Percentiles rank a stretch among this genome's conserved stretches.
These are phyloP conservation scores for Keiferia lycopersicella DNA, from an alignment of 2,888 invertebrate species.

Conservation along the genomic window DNA sequence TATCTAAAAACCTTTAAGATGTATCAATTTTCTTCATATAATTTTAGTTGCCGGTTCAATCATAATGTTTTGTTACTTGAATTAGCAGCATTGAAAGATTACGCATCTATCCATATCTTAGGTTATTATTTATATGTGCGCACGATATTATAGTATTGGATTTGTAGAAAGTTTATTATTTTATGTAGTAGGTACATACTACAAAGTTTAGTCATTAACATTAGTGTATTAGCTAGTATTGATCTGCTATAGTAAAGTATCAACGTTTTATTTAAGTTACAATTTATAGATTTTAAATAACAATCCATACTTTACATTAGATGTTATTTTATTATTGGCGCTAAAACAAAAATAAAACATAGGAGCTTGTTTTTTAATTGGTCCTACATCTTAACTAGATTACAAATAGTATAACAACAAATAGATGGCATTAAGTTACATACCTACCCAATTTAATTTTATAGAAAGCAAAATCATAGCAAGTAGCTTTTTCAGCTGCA, in stretches of 20 bases:
- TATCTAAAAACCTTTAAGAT: background rate
- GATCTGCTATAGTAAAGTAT: background rate
- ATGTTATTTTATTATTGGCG: background rate
- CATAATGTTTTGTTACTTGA: background rate
- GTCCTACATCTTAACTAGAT: background rate
- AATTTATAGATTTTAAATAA: background rate
- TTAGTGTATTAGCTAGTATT: background rate
- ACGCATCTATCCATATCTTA: background rate
- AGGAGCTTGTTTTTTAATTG: conserved; percentile 1
- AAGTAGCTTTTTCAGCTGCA: background rate
- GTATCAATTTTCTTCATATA: background rate
- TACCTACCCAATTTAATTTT: conserved; percentile 6
- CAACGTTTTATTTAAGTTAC: conserved; percentile 1
- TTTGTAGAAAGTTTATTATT: background rate
- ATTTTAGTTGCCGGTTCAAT: background rate
- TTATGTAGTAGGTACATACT: too few relatives aligned
- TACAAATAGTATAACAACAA: background rate
- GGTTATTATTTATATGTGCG: background rate
- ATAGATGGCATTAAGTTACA: conserved; percentile 3
- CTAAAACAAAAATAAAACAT: conserved; percentile 5
- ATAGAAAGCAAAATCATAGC: conserved; percentile 9
- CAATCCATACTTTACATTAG: background rate
- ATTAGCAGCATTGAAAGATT: background rate
- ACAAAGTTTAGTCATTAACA: background rate
- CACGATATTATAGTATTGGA: background rate